Percentiles rank a stretch among this genome's conserved stretches.
Evolutionary conservation across 23 tunicate genomes (phyloP).

Genomic region (Halocynthia aurantium): DNA sequence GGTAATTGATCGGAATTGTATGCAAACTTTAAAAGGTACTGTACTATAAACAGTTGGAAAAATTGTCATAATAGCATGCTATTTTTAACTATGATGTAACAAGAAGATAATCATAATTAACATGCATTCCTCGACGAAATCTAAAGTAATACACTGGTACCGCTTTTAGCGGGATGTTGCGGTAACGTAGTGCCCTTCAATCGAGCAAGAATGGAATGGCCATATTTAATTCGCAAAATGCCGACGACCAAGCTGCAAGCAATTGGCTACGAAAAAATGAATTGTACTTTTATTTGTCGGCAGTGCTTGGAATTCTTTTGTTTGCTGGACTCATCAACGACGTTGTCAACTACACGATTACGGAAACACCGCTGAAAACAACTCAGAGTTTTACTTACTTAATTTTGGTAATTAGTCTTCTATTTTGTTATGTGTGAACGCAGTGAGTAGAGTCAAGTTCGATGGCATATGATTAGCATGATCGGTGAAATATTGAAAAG

Average conservation of each 20-base stretch:
- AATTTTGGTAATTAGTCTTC: constrained; percentile 35
- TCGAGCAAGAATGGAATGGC: constrained; percentile 32
- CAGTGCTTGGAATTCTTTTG: constrained; percentile 30
- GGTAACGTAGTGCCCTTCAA: constrained; percentile 1
- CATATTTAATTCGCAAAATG: constrained; percentile 19
- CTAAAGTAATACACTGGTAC: background rate
- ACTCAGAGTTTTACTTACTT: constrained; percentile 60
- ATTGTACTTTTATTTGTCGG: constrained; percentile 27
- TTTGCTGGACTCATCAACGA: constrained; percentile 48
- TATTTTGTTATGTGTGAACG: background rate
- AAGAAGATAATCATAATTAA: no score
- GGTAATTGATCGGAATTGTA: no score
- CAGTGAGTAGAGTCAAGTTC: background rate
- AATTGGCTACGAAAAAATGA: constrained; percentile 25
- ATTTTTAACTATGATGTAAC: no score
- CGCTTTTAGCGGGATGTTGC: constrained; percentile 25
- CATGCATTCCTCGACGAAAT: no score
- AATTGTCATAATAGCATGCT: no score
- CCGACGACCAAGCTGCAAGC: background rate
- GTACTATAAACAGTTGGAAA: no score
- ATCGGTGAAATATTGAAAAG: no score
- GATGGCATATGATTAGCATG: background rate
- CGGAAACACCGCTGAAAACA: constrained; percentile 43
- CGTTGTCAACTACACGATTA: constrained; percentile 28
- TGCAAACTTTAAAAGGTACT: no score